Evolutionary conservation across 2,113 vertebrate genomes (phyloP), one percentile per base, ranked within the genome.

Genomic region (Telmatochromis sp.): DNA sequence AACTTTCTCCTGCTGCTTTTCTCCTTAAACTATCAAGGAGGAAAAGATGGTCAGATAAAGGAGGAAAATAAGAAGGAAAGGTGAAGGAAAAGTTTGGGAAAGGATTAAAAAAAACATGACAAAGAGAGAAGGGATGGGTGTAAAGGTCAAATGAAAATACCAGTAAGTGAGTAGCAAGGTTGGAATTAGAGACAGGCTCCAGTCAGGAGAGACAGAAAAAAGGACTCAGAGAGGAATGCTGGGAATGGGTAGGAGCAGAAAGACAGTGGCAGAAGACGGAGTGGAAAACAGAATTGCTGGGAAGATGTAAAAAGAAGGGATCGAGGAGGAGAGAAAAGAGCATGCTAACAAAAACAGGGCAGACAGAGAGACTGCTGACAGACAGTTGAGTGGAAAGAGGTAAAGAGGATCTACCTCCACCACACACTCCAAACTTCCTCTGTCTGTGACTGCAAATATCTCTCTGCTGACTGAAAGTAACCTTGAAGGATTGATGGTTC

Each of bases 81-180:
- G 79, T 47, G 55, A 81, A 53, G 54, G 11, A 60, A 1, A 81
- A 80, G 84, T 84, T 73, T 33, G 71, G 71, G 37, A 68, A 51
- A 79, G 50, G 33, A 21, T n/a, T 5, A 31, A 19, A 47, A 88
- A 78, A 81, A 87, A 53, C 21, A 65, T 57, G 75, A 81, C 65
- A 84, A 88, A 68, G 51, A 35, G 31, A 21, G 17, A 19, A n/a
- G 35, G 14, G 28, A 5, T n/a, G n/a, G 81, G 90, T 60, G 80
- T 80, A 89, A 87, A 90, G 91, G 89, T 89, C 58, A 83, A 84
- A 82, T 89, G 87, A 94, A 95, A 94, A 92, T 89, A 86, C 37
- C 87, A 78, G 85, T 92, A 89, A 82, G 83, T 81, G 85, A 87
- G 35, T 87, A 71, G 75, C 40, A 89, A 21, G 78, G 84, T 83